A percentile compares a stretch with the other conserved stretches of the same genome.
Evolutionary conservation across 2,797 vertebrate species (phyloP).

Genomic region (Hypotaenidia philippensis): DNA sequence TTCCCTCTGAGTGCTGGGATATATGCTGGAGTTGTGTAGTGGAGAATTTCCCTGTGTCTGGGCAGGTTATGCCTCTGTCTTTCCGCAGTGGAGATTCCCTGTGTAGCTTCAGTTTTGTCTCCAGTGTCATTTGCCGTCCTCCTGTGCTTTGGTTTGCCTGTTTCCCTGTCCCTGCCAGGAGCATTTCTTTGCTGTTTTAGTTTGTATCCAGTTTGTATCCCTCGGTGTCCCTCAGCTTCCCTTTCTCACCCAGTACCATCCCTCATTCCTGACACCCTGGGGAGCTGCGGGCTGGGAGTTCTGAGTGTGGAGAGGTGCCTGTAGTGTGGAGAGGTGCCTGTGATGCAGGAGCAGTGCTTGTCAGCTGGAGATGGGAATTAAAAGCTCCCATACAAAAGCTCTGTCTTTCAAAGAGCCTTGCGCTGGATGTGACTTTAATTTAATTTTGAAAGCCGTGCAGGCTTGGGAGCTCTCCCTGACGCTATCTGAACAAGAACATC

Average conservation of each 20-base stretch:
- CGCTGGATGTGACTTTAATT: conserved; percentile 1
- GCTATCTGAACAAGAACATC: conserved; percentile 1
- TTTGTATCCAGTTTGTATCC: neutral
- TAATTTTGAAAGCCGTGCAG: neutral
- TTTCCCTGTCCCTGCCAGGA: neutral
- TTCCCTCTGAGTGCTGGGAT: neutral
- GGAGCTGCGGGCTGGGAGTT: neutral
- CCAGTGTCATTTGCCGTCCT: neutral
- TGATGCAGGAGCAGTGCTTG: neutral
- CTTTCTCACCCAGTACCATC: fast-evolving
- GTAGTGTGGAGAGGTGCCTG: neutral
- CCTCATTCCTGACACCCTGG: fast-evolving
- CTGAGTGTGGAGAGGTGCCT: neutral
- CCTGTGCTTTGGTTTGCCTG: neutral
- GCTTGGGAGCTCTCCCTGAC: neutral
- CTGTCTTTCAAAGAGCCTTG: neutral
- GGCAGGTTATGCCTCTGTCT: neutral
- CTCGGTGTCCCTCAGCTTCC: fast-evolving
- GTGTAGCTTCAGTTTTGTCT: neutral
- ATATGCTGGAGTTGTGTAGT: neutral
- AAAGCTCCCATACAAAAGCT: neutral
- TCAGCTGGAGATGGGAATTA: neutral
- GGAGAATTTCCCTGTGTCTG: neutral
- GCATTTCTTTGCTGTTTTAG: neutral
- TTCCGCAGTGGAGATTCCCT: neutral